Conservation (phyloP, 2,113 vertebrate genomes). For the Pelodiscus sinensis region DNA sequence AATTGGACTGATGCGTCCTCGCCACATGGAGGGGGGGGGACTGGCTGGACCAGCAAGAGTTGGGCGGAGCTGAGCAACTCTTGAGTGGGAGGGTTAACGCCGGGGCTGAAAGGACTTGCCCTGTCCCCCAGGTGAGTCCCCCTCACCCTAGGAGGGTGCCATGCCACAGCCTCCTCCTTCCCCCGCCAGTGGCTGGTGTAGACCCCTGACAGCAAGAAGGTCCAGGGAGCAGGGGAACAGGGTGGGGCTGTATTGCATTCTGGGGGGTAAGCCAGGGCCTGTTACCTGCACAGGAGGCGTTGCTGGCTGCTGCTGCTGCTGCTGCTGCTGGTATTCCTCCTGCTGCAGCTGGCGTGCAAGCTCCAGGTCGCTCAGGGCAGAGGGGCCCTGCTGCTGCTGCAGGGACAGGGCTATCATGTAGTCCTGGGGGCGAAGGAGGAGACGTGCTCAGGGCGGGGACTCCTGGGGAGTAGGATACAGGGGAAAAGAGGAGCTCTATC, state of each 20-base stretch:
- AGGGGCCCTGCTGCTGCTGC: slow-evolving; percentile 79
- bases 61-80: too few species aligned
- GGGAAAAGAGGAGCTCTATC: not conserved
- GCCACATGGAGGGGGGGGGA: too few species aligned
- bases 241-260: not conserved
- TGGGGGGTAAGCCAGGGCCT: not conserved
- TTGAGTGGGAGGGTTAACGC: not conserved
- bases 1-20: too few species aligned
- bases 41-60: not conserved
- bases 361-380: slow-evolving; percentile 89
- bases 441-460: not conserved
- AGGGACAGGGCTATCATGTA: slow-evolving; percentile 92
- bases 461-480: not conserved
- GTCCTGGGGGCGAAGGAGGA: slow-evolving; percentile 76
- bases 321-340: slow-evolving; percentile 90
- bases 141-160: not conserved
- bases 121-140: not conserved
- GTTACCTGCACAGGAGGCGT: slow-evolving; percentile 18
- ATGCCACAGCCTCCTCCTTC: not conserved
- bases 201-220: not conserved
- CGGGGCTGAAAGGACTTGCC: not conserved
- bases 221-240: not conserved
- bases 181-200: not conserved
- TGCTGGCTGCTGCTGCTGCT: slow-evolving; percentile 2
- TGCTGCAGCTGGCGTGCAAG: slow-evolving; percentile 92